phyloP scores from a whole-genome alignment of 2,888 invertebrate species.

The Drosophila macrothrix region DNA sequence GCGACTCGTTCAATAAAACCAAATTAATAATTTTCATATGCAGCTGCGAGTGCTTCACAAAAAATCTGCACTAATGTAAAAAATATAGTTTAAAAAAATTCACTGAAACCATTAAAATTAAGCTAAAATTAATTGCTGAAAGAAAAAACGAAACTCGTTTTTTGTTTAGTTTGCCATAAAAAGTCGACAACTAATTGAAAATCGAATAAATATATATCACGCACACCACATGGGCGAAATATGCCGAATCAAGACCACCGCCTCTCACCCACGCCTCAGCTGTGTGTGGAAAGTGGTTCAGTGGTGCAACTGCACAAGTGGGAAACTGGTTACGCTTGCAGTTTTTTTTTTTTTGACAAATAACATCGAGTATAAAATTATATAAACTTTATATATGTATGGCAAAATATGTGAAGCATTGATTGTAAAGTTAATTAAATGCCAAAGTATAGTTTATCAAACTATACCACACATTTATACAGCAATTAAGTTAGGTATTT shows the following conservation, averaged over 20 bases:
- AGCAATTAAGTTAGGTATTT: conserved; percentile 20
- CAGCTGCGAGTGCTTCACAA: conserved; percentile 23
- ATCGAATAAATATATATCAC: conserved; percentile 47
- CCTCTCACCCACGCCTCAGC: not conserved
- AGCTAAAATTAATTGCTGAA: conserved; percentile 72
- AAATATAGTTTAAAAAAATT: conserved; percentile 1
- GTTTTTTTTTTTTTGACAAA: conserved; percentile 37
- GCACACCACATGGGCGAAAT: conserved; percentile 6
- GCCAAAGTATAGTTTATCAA: conserved; percentile 34
- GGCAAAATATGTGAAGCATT: not conserved
- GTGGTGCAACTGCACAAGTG: conserved; percentile 45
- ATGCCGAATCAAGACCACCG: conserved; percentile 39
- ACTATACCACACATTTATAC: conserved; percentile 3
- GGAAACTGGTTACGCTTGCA: conserved; percentile 67
- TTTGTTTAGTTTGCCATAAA: conserved; percentile 47
- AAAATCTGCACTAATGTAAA: conserved; percentile 2
- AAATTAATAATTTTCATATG: conserved; percentile 39
- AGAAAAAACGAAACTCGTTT: conserved; percentile 54
- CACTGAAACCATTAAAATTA: conserved; percentile 53
- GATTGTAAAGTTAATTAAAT: conserved; percentile 62
- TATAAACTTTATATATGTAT: not conserved
- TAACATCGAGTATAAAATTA: conserved; percentile 31
- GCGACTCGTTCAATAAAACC: conserved; percentile 37
- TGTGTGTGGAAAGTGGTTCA: conserved; percentile 46
- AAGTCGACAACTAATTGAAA: conserved; percentile 68